Evolutionary conservation across 2,888 invertebrate species (phyloP).

Genomic region (Dascillus cervinus): DNA sequence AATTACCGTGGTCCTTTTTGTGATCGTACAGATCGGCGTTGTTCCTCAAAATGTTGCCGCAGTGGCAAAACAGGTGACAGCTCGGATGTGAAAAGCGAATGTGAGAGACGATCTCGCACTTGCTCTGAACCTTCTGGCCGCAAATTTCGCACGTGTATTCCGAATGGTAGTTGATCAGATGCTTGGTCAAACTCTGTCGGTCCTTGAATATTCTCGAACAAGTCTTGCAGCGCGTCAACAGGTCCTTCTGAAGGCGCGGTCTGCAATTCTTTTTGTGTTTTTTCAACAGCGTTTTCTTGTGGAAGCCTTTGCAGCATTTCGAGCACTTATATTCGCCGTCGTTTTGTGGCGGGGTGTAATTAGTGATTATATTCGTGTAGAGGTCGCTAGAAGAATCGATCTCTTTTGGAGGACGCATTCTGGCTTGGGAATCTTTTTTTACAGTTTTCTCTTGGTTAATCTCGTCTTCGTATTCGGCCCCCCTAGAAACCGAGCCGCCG

Average conservation of each 20-base stretch:
- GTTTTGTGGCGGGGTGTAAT: slow-evolving; percentile 41
- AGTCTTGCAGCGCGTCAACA: slow-evolving; percentile 49
- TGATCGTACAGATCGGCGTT: slow-evolving; percentile 47
- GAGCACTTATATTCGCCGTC: slow-evolving; percentile 46
- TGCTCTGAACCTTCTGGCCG: slow-evolving; percentile 47
- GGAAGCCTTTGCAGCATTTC: slow-evolving; percentile 50
- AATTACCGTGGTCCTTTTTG: slow-evolving; percentile 45
- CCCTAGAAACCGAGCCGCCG: not conserved
- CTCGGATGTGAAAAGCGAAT: slow-evolving; percentile 49
- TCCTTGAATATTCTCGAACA: slow-evolving; percentile 52
- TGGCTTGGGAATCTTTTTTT: not conserved
- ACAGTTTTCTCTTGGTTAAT: slow-evolving; percentile 1
- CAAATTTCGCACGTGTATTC: slow-evolving; percentile 49
- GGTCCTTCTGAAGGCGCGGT: slow-evolving; percentile 43
- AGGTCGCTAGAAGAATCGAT: slow-evolving; percentile 38
- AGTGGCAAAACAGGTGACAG: slow-evolving; percentile 48
- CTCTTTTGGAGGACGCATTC: slow-evolving; percentile 32
- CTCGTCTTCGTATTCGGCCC: too few relatives aligned
- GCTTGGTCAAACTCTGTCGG: slow-evolving; percentile 47
- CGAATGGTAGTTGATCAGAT: slow-evolving; percentile 48
- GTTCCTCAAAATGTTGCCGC: slow-evolving; percentile 47
- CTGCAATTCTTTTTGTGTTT: slow-evolving; percentile 53
- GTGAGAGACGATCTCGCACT: slow-evolving; percentile 51
- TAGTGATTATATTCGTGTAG: slow-evolving; percentile 41
- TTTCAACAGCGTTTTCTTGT: slow-evolving; percentile 47